Evolutionary conservation across 2,888 invertebrate species (phyloP).

Genomic region (Scelioninae gen. 1): DNA sequence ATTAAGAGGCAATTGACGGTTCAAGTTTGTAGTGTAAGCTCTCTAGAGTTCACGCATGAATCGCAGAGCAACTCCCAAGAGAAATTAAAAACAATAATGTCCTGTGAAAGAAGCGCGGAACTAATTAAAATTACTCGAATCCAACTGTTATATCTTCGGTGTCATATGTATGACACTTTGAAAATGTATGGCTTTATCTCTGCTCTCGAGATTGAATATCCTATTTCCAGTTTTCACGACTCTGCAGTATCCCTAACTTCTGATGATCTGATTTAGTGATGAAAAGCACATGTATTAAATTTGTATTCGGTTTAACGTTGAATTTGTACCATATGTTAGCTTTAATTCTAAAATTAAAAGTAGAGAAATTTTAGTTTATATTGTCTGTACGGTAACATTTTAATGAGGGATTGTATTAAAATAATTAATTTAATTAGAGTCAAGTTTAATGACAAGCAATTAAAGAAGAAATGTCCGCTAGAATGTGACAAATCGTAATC

Average conservation of each 20-base stretch:
- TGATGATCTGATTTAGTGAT: constrained; percentile 24
- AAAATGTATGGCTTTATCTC: constrained; percentile 30
- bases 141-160: constrained; percentile 7
- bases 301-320: constrained; percentile 13
- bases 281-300: constrained; percentile 12
- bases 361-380: not conserved
- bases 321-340: not conserved
- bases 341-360: not conserved
- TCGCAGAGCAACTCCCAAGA: constrained; percentile 10
- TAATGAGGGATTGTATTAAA: too few relatives aligned
- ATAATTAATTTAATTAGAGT: too few relatives aligned
- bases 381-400: too few relatives aligned
- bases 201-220: constrained; percentile 33
- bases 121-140: constrained; percentile 38
- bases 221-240: constrained; percentile 24
- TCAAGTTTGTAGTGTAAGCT: too few relatives aligned
- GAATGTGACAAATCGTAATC: not conserved
- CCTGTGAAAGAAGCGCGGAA: constrained; percentile 9
- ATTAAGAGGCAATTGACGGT: too few relatives aligned
- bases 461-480: too few relatives aligned
- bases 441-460: too few relatives aligned
- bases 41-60: too few relatives aligned
- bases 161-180: constrained; percentile 26
- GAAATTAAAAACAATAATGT: constrained; percentile 35
- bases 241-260: constrained; percentile 29